Base-by-base conservation (phyloP, 2,797 vertebrate species). In the Oophaga sylvatica region DNA sequence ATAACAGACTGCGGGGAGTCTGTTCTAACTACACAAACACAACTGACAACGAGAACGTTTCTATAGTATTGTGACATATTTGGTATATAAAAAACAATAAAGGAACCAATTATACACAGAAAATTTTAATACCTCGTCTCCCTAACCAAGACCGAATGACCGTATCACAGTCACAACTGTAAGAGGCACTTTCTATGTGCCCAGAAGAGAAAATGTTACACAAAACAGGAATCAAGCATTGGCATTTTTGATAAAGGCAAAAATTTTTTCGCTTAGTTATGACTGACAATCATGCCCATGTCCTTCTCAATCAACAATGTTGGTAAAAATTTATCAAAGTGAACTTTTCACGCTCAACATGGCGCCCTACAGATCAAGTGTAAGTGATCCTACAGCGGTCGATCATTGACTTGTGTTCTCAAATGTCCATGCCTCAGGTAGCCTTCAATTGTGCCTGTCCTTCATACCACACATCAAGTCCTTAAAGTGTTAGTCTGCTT, bases 31-130 rank as follows among this genome's bases (percentile, higher is more conserved):
- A 41, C 31, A 83, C 48, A 41, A 41, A 59, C 70, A 73, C 81
- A 73, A 71, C 70, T 57, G 20, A 56, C 16, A 35, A 22, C 9
- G 8, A 31, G 45, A 57, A 70, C 19, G 19, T 59, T 71, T 22
- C 81, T 83, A 83, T 41, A 59, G 20, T 8, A 60, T 83, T 83
- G 15, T 20, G 53, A 57, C 68, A n/a, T 29, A 48, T 31, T 35
- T 22, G 35, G 41, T 20, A 19, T 31, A 83, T 5, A n/a, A 16
- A 53, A 82, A 59, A 20, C 26, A 31, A 16, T 62, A 35, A 41
- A 41, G 20, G 29, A 22, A 62, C 17, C 5, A 13, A 17, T 31
- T 71, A 26, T 5, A 3, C 31, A 83, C 53, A 45, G 12, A 35
- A 73, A 29, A 83, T 35, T 13, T 57, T 26, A 7, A 41, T n/a